phyloP scores from a whole-genome alignment of 2,888 invertebrate species.

The Dryococelus australis region DNA sequence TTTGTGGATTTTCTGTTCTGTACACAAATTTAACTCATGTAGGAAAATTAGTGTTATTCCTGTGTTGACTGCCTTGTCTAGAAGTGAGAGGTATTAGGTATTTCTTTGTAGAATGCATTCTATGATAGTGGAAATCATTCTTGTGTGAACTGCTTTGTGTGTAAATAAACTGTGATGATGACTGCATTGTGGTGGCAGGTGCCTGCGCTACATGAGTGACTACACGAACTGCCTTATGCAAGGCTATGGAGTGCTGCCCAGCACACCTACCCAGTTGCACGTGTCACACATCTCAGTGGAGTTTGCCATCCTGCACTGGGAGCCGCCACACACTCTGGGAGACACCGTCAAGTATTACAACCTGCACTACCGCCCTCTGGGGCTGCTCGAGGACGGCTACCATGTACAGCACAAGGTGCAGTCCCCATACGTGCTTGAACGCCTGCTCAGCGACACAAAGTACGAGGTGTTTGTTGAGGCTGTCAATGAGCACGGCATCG shows the following conservation, averaged over 20 bases:
- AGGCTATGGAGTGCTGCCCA: conserved; percentile 83
- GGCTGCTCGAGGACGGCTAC: conserved; percentile 58
- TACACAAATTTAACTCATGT: too few relatives aligned
- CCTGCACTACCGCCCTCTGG: conserved; percentile 57
- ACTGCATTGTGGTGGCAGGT: conserved; percentile 59
- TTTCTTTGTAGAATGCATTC: too few relatives aligned
- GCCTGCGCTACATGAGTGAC: conserved; percentile 81
- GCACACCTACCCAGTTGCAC: conserved; percentile 73
- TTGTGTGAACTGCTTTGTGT: too few relatives aligned
- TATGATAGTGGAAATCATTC: too few relatives aligned
- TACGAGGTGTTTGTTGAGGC: conserved; percentile 85
- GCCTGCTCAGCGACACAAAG: conserved; percentile 74
- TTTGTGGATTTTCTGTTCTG: too few relatives aligned
- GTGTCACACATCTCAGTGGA: conserved; percentile 77
- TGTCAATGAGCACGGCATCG: conserved; percentile 79
- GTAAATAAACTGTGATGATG: too few relatives aligned
- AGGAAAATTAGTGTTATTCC: too few relatives aligned
- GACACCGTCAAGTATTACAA: conserved; percentile 71
- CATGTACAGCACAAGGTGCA: conserved; percentile 59
- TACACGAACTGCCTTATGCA: conserved; percentile 84
- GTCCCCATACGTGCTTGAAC: conserved; percentile 78
- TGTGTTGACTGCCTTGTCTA: too few relatives aligned
- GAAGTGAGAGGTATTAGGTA: too few relatives aligned
- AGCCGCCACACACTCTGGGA: conserved; percentile 71
- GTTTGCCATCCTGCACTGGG: conserved; percentile 83